Evolutionary conservation across 2,888 invertebrate species (phyloP), one percentile per base, ranked within the genome.

Genomic region (Hirtodrosophila duncani): DNA sequence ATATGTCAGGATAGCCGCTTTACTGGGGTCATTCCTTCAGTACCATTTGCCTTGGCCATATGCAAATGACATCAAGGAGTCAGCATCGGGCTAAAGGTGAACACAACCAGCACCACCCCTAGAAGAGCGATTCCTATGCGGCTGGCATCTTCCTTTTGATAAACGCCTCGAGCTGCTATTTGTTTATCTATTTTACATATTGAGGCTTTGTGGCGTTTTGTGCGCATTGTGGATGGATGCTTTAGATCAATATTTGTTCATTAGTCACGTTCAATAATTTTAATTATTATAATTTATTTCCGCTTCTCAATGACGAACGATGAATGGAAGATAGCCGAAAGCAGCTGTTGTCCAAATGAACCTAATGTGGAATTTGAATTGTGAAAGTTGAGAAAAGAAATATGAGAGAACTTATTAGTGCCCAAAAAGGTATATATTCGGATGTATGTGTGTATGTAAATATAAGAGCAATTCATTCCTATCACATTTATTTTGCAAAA

Each of bases 181-280:
- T 69, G 57, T 58, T 65, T 59, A 59, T 67, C 67, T 70, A 53
- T 61, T 68, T 68, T 58, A 31, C 63, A 67, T 81, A 55, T 64
- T 55, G 42, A 14, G 34, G 24, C 61, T 59, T 72, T 67, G 65
- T 63, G 16, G 7, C 49, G 17, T 31, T 44, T 58, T 57, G 43
- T 52, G 30, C 42, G 41, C 51, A 26, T 43, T 60, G 59, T 63
- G 17, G n/a, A 24, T n/a, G 17, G 51, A 52, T 55, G 55, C 50
- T 56, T 55, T 51, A 65, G 74, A 67, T 77, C 64, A 81, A 81
- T 82, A 83, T 83, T 81, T 72, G 67, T 57, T 71, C 74, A 82
- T 81, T 80, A 83, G 81, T 75, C 55, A 56, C 59, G 57, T 62
- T 65, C 65, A 67, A 75, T 79, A 79, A 78, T 60, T 79, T 56